Evolutionary conservation across 2,888 invertebrate species (phyloP).

Genomic region (Ennomos fuscantarius): DNA sequence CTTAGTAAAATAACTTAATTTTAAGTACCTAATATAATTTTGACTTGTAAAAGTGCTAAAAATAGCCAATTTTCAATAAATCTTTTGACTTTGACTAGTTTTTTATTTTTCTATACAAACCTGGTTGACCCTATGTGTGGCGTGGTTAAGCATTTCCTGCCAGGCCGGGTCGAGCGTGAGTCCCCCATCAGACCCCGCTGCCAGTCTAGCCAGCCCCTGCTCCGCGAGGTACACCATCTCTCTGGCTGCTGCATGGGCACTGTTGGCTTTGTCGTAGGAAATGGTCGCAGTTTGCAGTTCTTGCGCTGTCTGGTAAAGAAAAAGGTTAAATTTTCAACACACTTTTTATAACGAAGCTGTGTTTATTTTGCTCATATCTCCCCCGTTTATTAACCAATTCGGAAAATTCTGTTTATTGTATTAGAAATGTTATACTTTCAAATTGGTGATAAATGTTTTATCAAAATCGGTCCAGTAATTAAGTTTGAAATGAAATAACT

Average conservation of each 20-base stretch:
- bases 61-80: too few species aligned
- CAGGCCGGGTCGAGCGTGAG: constrained; percentile 95
- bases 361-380: too few species aligned
- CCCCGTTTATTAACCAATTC: too few species aligned
- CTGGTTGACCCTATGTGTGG: constrained; percentile 88
- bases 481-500: too few species aligned
- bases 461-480: too few species aligned
- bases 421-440: too few species aligned
- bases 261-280: constrained; percentile 94
- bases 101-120: not conserved
- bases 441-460: too few species aligned
- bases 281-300: constrained; percentile 92
- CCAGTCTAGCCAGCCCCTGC: constrained; percentile 86
- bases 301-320: constrained; percentile 86
- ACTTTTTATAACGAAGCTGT: too few species aligned
- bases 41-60: too few species aligned
- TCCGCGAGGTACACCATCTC: constrained; percentile 91
- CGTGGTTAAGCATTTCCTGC: constrained; percentile 98
- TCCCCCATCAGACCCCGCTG: constrained; percentile 82
- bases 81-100: constrained; percentile 8
- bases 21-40: too few species aligned
- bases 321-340: not conserved
- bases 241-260: constrained; percentile 95
- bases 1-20: too few species aligned
- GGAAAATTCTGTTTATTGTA: too few species aligned